A percentile compares a stretch with the other conserved stretches of the same genome.
These are phyloP conservation scores for Ornithorhynchus anatinus DNA, from an alignment of 2,113 vertebrate genomes.

Conservation along the genomic window DNA sequence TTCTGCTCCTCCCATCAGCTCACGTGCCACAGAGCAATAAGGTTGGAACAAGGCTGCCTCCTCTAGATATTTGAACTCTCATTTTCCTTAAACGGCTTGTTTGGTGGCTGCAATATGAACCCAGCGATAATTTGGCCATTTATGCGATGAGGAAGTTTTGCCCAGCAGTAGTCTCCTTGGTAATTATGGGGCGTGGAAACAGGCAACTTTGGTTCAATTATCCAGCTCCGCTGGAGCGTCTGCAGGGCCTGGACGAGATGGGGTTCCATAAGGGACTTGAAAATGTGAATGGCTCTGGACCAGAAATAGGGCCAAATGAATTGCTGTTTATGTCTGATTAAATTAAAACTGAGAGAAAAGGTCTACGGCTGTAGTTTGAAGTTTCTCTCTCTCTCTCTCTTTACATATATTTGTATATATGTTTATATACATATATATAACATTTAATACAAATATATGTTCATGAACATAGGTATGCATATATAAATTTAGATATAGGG, in stretches of 20 bases:
- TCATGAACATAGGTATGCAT: no score
- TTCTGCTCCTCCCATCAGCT: constrained; percentile 48
- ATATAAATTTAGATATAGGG: no score
- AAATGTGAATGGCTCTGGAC: constrained; percentile 54
- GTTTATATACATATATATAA: no score
- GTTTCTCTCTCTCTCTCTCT: no score
- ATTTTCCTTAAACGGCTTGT: constrained; percentile 73
- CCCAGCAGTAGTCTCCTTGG: constrained; percentile 59
- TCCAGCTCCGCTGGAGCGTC: constrained; percentile 26
- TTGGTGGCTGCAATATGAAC: constrained; percentile 71
- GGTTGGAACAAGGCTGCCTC: constrained; percentile 65
- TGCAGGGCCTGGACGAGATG: constrained; percentile 46
- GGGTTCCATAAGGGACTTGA: constrained; percentile 50
- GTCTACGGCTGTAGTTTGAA: constrained; percentile 63
- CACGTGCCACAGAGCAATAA: constrained; percentile 52
- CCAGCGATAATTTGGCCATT: constrained; percentile 71
- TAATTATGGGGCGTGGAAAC: constrained; percentile 36
- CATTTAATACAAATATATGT: no score
- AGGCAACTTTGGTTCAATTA: constrained; percentile 67
- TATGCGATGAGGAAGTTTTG: constrained; percentile 63
- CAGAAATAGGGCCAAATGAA: constrained; percentile 59
- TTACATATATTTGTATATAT: no score
- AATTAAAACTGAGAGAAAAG: constrained; percentile 73
- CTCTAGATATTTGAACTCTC: constrained; percentile 67
- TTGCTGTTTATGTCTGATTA: constrained; percentile 60